phyloP scores from a whole-genome alignment of 2,113 vertebrate genomes.

The Melanostigma gelatinosum region DNA sequence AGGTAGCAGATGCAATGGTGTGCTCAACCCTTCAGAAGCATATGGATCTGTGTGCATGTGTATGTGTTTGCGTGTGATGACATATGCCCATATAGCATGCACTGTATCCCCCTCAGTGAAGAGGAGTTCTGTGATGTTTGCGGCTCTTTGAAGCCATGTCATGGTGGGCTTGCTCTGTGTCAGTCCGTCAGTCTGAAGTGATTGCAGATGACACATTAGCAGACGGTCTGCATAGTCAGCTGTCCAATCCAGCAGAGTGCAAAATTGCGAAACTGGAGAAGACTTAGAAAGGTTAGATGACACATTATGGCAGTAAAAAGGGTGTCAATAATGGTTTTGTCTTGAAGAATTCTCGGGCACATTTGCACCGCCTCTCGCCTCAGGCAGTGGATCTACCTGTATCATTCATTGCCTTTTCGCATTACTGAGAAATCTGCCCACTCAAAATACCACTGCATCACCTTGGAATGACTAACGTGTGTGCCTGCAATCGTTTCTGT shows the following conservation, averaged over 20 bases:
- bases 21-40: neutral
- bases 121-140: conserved; percentile 4
- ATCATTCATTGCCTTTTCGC: conserved; percentile 43
- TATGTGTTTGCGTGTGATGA: neutral
- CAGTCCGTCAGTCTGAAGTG: conserved; percentile 37
- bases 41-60: neutral
- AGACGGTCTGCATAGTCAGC: conserved; percentile 63
- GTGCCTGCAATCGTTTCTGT: conserved; percentile 13
- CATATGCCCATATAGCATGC: neutral
- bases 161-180: conserved; percentile 20
- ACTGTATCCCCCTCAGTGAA: neutral
- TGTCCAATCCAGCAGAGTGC: conserved; percentile 45
- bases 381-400: conserved; percentile 26
- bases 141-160: neutral
- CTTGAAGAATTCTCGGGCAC: conserved; percentile 45
- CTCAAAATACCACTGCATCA: conserved; percentile 37
- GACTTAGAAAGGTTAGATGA: conserved; percentile 51
- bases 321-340: conserved; percentile 64
- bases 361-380: conserved; percentile 26
- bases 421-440: conserved; percentile 48
- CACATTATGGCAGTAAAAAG: conserved; percentile 60
- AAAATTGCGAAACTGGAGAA: conserved; percentile 56
- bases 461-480: conserved; percentile 44
- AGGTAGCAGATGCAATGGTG: neutral
- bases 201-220: conserved; percentile 67